Conservation (phyloP, 2,888 invertebrate genomes). For the Brenthis hecate region DNA sequence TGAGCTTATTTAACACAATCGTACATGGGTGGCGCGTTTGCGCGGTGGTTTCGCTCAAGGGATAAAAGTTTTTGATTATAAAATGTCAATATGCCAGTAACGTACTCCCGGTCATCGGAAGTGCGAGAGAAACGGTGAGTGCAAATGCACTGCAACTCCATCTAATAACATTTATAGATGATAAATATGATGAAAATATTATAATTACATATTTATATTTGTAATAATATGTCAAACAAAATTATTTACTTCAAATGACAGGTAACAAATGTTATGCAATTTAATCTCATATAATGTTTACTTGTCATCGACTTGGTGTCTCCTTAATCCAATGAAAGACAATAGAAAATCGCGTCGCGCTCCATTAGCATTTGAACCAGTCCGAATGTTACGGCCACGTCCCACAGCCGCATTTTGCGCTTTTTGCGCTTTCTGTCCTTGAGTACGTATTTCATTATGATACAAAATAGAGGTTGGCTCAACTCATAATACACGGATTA, state of each 20-base stretch:
- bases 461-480: slow-evolving; percentile 2
- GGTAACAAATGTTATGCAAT: neutral
- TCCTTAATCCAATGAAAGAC: slow-evolving; percentile 18
- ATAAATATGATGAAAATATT: slow-evolving; percentile 5
- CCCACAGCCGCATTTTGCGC: slow-evolving; percentile 35
- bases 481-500: neutral
- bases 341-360: slow-evolving; percentile 14
- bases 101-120: slow-evolving; percentile 58
- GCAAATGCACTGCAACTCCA: slow-evolving; percentile 22
- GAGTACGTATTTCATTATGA: slow-evolving; percentile 19
- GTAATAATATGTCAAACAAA: neutral
- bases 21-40: slow-evolving; percentile 30
- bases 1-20: slow-evolving; percentile 35
- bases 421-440: slow-evolving; percentile 37
- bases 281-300: neutral
- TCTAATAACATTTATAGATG: neutral
- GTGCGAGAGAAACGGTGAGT: slow-evolving; percentile 57
- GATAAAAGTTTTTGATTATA: slow-evolving; percentile 4
- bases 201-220: neutral
- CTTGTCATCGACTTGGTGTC: neutral
- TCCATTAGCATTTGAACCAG: slow-evolving; percentile 15
- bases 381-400: slow-evolving; percentile 37
- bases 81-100: slow-evolving; percentile 54
- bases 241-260: neutral
- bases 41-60: slow-evolving; percentile 22